Evolutionary conservation across 2,113 vertebrate species (phyloP).

Genomic region (Macaca fascicularis): DNA sequence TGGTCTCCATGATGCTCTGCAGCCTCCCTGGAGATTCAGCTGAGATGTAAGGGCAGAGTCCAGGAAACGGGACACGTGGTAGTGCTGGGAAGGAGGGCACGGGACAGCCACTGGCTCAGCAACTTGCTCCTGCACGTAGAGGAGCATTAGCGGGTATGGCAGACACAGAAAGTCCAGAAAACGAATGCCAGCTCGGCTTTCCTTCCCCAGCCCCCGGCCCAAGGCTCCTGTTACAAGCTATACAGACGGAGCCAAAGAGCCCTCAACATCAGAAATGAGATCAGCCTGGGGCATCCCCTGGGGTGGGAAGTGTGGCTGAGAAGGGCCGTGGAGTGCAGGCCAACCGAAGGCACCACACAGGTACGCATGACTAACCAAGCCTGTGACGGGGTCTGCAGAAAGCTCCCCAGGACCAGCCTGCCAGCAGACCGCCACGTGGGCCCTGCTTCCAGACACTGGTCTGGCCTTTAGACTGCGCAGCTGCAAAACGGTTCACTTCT

Average conservation of each 20-base stretch:
- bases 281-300: accelerated
- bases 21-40: conserved; percentile 27
- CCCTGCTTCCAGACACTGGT: background rate
- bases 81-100: background rate
- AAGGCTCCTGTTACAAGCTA: accelerated
- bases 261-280: background rate
- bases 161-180: background rate
- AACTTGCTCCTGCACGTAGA: conserved; percentile 56
- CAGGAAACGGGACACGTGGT: background rate
- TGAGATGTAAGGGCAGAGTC: background rate
- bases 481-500: background rate
- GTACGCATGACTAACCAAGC: accelerated
- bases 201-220: background rate
- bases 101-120: background rate
- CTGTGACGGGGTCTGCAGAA: background rate
- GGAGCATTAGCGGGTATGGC: background rate
- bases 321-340: background rate
- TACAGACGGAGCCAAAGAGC: background rate
- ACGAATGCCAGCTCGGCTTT: background rate
- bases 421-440: accelerated
- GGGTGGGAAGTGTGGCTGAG: background rate
- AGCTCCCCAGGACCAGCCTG: background rate
- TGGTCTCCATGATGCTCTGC: background rate
- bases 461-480: background rate
- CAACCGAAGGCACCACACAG: background rate